These are phyloP conservation scores for Temnopleurus reevesii DNA, from an alignment of 53 echinoderm and acorn worm species.

Conservation along the genomic window DNA sequence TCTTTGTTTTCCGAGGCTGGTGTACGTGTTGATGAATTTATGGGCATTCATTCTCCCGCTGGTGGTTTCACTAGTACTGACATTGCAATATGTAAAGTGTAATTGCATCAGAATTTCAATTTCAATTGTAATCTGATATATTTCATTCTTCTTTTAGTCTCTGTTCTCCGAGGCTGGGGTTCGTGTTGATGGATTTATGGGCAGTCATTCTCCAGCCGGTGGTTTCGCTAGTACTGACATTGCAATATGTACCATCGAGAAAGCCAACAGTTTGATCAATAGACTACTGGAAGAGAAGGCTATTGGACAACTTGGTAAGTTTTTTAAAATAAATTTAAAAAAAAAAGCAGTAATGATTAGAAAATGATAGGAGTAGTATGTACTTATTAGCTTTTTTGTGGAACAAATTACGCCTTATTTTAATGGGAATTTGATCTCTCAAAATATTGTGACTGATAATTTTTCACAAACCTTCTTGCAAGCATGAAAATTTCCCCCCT, in stretches of 20 bases:
- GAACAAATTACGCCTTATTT: no score
- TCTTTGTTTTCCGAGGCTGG: slow-evolving; percentile 84
- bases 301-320: slow-evolving; percentile 83
- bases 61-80: slow-evolving; percentile 79
- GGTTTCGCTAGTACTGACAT: slow-evolving; percentile 81
- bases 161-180: slow-evolving; percentile 90
- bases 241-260: slow-evolving; percentile 96
- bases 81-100: slow-evolving; percentile 86
- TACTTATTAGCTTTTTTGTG: no score
- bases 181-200: slow-evolving; percentile 95
- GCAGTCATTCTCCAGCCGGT: slow-evolving; percentile 82
- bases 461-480: background rate
- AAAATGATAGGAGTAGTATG: no score
- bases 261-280: slow-evolving; percentile 93
- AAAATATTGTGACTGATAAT: no score
- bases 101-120: no score
- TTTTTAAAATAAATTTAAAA: background rate
- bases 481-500: no score
- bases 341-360: no score
- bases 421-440: no score
- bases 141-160: slow-evolving; percentile 56
- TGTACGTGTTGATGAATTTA: slow-evolving; percentile 86
- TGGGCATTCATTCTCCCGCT: slow-evolving; percentile 80
- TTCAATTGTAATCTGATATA: no score
- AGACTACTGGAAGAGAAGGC: slow-evolving; percentile 89